These are phyloP conservation scores for Trididemnum miniatum DNA, from an alignment of 23 tunicate genomes.

Conservation along the genomic window DNA sequence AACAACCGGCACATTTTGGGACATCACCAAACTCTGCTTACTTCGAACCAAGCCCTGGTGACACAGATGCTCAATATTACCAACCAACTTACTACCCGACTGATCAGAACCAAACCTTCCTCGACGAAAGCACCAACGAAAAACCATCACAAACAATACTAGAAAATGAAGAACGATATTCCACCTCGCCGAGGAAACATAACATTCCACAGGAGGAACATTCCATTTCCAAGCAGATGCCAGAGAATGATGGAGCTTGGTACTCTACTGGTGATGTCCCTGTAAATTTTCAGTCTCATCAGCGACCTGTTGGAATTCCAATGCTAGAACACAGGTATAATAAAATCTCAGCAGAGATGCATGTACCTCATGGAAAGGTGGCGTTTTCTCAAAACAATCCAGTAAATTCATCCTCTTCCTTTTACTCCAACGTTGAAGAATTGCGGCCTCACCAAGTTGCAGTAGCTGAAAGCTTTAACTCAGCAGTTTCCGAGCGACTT, in stretches of 20 bases:
- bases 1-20: too few relatives aligned
- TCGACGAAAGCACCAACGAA: too few relatives aligned
- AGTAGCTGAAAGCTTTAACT: neutral
- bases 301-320: constrained; percentile 52
- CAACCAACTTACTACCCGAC: too few relatives aligned
- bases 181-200: neutral
- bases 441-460: neutral
- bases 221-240: neutral
- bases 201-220: neutral
- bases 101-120: too few relatives aligned
- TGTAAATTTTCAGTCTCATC: neutral
- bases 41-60: too few relatives aligned
- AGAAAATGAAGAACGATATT: neutral
- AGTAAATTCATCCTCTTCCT: constrained; percentile 53
- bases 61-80: too few relatives aligned
- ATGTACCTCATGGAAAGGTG: neutral
- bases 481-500: constrained; percentile 3
- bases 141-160: neutral
- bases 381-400: constrained; percentile 46
- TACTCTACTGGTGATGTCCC: neutral
- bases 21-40: too few relatives aligned
- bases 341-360: neutral
- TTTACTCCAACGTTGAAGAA: neutral
- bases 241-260: neutral
- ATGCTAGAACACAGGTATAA: constrained; percentile 41